Evolutionary conservation across 2,797 vertebrate genomes (phyloP), one percentile per base, ranked within the genome.

Genomic region (Euphonia xanthogaster): DNA sequence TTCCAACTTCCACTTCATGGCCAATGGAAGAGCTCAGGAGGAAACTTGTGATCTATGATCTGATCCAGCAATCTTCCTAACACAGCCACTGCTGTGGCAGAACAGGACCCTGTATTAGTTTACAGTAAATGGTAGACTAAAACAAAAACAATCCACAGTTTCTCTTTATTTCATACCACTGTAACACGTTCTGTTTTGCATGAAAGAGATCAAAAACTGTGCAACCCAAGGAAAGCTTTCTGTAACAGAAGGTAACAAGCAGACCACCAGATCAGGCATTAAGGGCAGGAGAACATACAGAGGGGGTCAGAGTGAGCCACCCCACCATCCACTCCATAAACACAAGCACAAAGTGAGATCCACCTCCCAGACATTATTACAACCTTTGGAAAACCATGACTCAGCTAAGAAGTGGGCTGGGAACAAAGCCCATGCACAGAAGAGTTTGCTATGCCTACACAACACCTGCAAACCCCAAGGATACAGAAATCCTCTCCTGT

Each of bases 351-450:
- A 1, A 1, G 23, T 1, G 4, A 70, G 40, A 84, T 33, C n/a
- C 37, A 47, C 10, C 19, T 66, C 79, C 18, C 28, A 53, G 18
- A 63, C 50, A 47, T 19, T 7, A 65, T 35, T 33, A 39, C 1
- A 73, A 54, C 21, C 30, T 81, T 63, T 47, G 40, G 68, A 70
- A 83, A 77, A 27, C 2, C 25, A n/a, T 35, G 66, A 6, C 39
- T 88, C 73, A 63, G 50, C 72, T 83, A 78, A 81, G 48, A 84
- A 73, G 82, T 10, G 37, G 53, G 58, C 18, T 79, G 75, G 24
- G 63, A 96, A 96, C 47, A 82, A 85, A 94, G 44, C 16, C 45
- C 47, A 33, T 9, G 39, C n/a, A 76, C 58, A 68, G 53, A 87
- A 75, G 54, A 91, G 74, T 74, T 68, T 67, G 27, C 37, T 35